Evolutionary conservation across 2,888 invertebrate genomes (phyloP).

Genomic region (Ormyrus nitidulus): DNA sequence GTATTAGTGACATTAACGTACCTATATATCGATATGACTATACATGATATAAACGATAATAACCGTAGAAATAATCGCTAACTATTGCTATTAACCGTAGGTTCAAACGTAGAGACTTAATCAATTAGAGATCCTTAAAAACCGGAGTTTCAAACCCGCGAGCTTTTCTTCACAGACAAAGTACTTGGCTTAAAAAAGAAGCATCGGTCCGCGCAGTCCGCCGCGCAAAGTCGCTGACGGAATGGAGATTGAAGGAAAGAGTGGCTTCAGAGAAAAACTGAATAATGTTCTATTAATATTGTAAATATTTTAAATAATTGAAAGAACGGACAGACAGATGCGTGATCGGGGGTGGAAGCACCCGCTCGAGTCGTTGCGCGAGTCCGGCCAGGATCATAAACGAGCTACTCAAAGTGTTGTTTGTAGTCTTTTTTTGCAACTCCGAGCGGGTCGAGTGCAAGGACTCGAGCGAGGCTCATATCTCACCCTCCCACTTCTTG

Average conservation of each 20-base stretch:
- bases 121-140: no score
- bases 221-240: constrained; percentile 52
- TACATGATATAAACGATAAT: constrained; percentile 26
- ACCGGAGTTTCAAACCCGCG: no score
- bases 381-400: no score
- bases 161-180: no score
- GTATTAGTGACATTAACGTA: constrained; percentile 44
- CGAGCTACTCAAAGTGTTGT: no score
- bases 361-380: no score
- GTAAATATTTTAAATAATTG: constrained; percentile 74
- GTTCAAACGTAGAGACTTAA: constrained; percentile 18
- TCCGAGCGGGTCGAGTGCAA: no score
- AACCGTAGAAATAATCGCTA: constrained; percentile 30
- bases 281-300: constrained; percentile 71
- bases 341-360: constrained; percentile 63
- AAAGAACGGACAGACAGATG: constrained; percentile 69
- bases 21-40: constrained; percentile 23
- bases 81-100: constrained; percentile 12
- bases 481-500: constrained; percentile 61
- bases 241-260: constrained; percentile 55
- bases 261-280: constrained; percentile 62
- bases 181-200: no score
- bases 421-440: no score
- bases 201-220: no score
- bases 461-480: constrained; percentile 54